A percentile compares a stretch with the other conserved stretches of the same genome.
Evolutionary conservation across 2,797 vertebrate species (phyloP).

Genomic region (Simalia tracyae): DNA sequence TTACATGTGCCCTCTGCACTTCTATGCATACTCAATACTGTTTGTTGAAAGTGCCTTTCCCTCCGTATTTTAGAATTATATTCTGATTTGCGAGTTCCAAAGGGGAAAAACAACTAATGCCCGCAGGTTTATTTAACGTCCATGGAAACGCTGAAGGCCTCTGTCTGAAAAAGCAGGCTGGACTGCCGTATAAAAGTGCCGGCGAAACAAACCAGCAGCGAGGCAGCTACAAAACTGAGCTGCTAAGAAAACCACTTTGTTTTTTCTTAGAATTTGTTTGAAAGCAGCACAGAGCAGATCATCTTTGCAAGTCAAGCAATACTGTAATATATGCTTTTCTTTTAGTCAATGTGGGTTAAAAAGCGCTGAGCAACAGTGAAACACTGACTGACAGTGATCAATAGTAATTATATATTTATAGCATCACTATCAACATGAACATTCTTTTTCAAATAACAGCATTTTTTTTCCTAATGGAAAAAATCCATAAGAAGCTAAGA

Average conservation of each 20-base stretch:
- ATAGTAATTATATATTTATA: conserved; percentile 96
- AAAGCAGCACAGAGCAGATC: conserved; percentile 47
- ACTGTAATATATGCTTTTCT: conserved; percentile 70
- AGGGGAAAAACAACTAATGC: not conserved
- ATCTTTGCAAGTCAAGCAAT: conserved; percentile 72
- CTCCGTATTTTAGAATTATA: not conserved
- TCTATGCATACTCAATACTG: not conserved
- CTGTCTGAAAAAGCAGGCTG: not conserved
- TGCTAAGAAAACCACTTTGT: conserved; percentile 54
- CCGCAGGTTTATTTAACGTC: not conserved
- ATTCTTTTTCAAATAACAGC: conserved; percentile 50
- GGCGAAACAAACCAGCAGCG: not conserved
- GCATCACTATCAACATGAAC: conserved; percentile 76
- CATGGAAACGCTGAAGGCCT: not conserved
- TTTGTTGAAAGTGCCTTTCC: not conserved
- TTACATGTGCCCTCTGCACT: not conserved
- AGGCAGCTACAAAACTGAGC: not conserved
- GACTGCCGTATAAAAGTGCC: conserved; percentile 36
- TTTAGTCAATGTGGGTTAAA: conserved; percentile 80
- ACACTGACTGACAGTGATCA: conserved; percentile 81
- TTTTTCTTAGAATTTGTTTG: conserved; percentile 65
- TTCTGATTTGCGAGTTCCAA: not conserved
- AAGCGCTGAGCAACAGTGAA: conserved; percentile 73
- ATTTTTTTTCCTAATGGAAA: conserved; percentile 30
- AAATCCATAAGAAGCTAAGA: conserved; percentile 37